phyloP scores from a whole-genome alignment of 1,140 invertebrate genomes.

The Drosophila takahashii region DNA sequence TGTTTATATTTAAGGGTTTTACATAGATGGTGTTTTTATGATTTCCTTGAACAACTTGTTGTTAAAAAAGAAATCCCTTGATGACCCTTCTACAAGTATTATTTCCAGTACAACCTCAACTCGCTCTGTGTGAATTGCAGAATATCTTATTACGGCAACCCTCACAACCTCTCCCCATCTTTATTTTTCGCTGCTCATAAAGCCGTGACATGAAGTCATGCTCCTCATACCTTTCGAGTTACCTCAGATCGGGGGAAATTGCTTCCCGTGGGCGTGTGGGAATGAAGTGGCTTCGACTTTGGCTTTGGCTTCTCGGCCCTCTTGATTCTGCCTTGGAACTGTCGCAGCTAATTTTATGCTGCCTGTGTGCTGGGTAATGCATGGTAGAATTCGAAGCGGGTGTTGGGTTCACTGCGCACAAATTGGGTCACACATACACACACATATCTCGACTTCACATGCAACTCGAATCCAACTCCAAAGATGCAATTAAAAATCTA shows the following conservation, averaged over 20 bases:
- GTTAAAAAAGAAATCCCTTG: constrained; percentile 10
- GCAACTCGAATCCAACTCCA: constrained; percentile 33
- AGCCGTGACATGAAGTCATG: constrained; percentile 57
- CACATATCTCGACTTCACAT: constrained; percentile 36
- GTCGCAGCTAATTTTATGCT: constrained; percentile 73
- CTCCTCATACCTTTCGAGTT: constrained; percentile 35
- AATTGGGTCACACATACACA: constrained; percentile 67
- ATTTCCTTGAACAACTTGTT: neutral
- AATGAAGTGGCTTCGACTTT: constrained; percentile 16
- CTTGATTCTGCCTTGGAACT: constrained; percentile 47
- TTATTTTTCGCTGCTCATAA: constrained; percentile 26
- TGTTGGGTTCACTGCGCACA: constrained; percentile 72
- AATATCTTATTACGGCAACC: constrained; percentile 39
- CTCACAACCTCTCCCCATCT: constrained; percentile 4
- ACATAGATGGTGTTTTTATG: neutral
- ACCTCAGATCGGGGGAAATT: constrained; percentile 41
- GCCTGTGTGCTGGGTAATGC: constrained; percentile 1
- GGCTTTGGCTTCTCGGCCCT: constrained; percentile 1
- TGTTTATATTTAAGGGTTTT: too few relatives aligned
- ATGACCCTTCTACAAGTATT: constrained; percentile 21
- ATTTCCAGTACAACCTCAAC: constrained; percentile 8
- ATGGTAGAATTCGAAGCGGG: neutral
- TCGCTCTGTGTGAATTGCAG: constrained; percentile 29
- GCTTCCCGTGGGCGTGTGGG: constrained; percentile 69
- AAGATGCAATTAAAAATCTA: constrained; percentile 53